Conservation (phyloP, 2,888 invertebrate species). For the Hirudinaria manillensis region DNA sequence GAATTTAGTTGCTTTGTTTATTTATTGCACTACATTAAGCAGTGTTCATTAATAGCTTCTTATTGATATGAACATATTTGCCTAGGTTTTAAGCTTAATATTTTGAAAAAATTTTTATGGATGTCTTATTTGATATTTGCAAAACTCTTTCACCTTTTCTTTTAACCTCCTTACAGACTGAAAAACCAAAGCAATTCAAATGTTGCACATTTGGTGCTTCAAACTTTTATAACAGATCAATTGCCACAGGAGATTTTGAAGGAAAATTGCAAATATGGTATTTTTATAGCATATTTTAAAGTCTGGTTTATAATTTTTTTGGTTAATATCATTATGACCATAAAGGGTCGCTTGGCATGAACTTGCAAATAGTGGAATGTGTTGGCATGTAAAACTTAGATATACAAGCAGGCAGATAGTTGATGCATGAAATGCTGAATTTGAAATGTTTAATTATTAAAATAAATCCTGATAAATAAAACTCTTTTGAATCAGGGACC, state of each 20-base stretch:
- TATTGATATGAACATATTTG: neutral
- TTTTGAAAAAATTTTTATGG: neutral
- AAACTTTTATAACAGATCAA: constrained; percentile 69
- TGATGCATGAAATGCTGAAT: no score
- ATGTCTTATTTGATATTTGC: neutral
- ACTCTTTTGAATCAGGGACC: constrained; percentile 45
- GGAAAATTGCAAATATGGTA: constrained; percentile 79
- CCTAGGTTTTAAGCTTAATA: neutral
- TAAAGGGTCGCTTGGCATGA: no score
- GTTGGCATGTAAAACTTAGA: no score
- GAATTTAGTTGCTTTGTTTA: neutral
- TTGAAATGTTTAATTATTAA: no score
- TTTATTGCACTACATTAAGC: no score
- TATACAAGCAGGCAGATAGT: no score
- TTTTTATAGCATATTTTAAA: constrained; percentile 32
- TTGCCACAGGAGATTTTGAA: constrained; percentile 85
- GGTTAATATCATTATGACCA: neutral
- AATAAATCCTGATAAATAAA: no score
- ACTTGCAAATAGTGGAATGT: no score
- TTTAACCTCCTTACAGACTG: constrained; percentile 57
- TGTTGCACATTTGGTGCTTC: constrained; percentile 89
- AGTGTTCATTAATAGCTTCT: neutral
- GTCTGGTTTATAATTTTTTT: neutral
- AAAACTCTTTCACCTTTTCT: neutral
- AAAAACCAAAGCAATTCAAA: constrained; percentile 78